phyloP scores from a whole-genome alignment of 1,140 invertebrate genomes.

The Doryteuthis pealeii region DNA sequence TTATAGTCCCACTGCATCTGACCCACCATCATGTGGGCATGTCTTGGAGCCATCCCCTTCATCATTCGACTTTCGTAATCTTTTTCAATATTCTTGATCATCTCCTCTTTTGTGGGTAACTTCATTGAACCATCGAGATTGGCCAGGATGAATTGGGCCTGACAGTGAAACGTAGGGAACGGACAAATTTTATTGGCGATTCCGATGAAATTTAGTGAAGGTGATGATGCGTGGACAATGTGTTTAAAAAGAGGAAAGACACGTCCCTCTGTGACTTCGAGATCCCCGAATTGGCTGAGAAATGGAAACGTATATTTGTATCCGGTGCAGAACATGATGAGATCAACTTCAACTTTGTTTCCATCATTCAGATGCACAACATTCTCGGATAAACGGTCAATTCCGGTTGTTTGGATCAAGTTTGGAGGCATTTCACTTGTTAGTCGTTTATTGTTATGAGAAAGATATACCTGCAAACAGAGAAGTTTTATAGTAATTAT shows the following conservation, averaged over 20 bases:
- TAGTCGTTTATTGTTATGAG: slow-evolving; percentile 20
- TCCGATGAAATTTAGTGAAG: slow-evolving; percentile 78
- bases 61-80: slow-evolving; percentile 62
- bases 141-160: slow-evolving; percentile 74
- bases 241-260: slow-evolving; percentile 84
- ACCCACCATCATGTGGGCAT: slow-evolving; percentile 74
- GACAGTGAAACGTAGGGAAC: slow-evolving; percentile 81
- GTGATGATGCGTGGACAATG: slow-evolving; percentile 75
- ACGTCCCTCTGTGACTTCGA: slow-evolving; percentile 75
- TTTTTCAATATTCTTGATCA: slow-evolving; percentile 67
- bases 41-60: slow-evolving; percentile 65
- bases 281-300: slow-evolving; percentile 68
- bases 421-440: slow-evolving; percentile 19
- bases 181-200: slow-evolving; percentile 77
- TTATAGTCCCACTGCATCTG: slow-evolving; percentile 68
- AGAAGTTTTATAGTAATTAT: not conserved
- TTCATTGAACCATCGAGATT: slow-evolving; percentile 67
- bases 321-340: slow-evolving; percentile 78
- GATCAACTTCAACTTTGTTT: slow-evolving; percentile 67
- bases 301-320: slow-evolving; percentile 81
- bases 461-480: slow-evolving; percentile 23
- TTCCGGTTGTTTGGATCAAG: slow-evolving; percentile 14
- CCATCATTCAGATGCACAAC: slow-evolving; percentile 28
- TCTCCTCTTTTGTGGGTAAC: slow-evolving; percentile 68
- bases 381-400: slow-evolving; percentile 11